These are phyloP conservation scores for Rhizomys pruinosus DNA, from an alignment of 2,113 vertebrate genomes.

Conservation along the genomic window DNA sequence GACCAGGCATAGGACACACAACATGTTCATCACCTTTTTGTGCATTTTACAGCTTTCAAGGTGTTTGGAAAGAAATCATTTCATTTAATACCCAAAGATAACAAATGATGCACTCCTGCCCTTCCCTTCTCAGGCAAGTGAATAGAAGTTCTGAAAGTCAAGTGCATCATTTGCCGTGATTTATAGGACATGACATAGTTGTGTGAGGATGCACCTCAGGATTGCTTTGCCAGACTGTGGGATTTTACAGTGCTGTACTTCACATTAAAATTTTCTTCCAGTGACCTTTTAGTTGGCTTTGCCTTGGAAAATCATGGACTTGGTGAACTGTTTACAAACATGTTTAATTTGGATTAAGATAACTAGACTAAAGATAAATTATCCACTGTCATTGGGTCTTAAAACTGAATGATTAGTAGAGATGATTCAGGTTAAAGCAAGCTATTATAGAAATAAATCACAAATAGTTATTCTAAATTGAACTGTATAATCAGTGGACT, in stretches of 20 bases:
- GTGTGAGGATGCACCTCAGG: too few relatives aligned
- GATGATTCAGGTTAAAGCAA: neutral
- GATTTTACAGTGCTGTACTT: neutral
- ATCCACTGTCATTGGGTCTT: neutral
- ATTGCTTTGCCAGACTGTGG: neutral
- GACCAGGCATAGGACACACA: rapidly evolving
- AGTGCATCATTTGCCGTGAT: neutral
- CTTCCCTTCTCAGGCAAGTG: neutral
- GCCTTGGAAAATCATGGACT: neutral
- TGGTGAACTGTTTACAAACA: neutral
- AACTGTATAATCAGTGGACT: neutral
- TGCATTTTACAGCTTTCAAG: neutral
- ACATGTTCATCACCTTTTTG: neutral
- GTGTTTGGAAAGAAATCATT: neutral
- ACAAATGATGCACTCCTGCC: neutral
- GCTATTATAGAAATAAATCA: neutral
- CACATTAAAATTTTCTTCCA: too few relatives aligned
- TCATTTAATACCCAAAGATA: neutral
- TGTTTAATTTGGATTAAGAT: neutral
- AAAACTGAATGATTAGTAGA: neutral
- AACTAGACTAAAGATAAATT: neutral
- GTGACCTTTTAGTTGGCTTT: neutral
- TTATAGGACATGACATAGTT: neutral
- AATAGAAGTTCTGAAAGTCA: neutral
- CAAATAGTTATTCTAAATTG: neutral